Conservation (phyloP, 2,113 vertebrate species). For the Alaudala cheleensis region DNA sequence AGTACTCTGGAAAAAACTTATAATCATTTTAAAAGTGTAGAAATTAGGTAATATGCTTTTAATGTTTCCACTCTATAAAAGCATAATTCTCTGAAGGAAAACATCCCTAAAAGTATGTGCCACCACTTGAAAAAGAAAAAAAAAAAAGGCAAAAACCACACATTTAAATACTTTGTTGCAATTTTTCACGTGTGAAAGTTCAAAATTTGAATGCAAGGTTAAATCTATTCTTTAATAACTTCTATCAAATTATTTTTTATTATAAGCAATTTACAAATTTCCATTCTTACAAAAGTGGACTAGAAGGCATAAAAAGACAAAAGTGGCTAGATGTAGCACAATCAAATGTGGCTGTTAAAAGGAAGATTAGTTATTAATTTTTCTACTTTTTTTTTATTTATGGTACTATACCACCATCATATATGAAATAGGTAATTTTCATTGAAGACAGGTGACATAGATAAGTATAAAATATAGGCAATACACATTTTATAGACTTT, state of each 20-base stretch:
- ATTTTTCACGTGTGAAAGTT: not conserved
- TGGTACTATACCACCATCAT: not conserved
- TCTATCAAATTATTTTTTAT: not conserved
- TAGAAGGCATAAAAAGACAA: not conserved
- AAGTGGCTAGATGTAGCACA: not conserved
- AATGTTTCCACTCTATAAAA: not conserved
- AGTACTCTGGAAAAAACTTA: not conserved
- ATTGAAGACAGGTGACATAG: not conserved
- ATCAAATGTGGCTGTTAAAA: not conserved
- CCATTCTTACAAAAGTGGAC: not conserved
- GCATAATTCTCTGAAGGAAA: not conserved
- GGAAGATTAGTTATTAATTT: not conserved
- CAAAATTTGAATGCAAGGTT: not conserved
- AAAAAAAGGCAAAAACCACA: accelerated
- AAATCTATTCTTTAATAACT: not conserved
- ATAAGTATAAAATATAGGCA: not conserved
- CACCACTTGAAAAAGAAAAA: not conserved
- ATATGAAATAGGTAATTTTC: not conserved
- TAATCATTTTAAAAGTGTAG: not conserved
- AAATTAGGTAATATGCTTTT: not conserved
- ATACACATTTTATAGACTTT: not conserved
- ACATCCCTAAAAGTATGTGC: not conserved
- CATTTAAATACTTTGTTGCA: not conserved
- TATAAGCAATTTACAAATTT: not conserved
- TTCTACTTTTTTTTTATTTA: not conserved